Evolutionary conservation across 1,140 invertebrate species (phyloP).

Genomic region (Hylyphantes graminicola): DNA sequence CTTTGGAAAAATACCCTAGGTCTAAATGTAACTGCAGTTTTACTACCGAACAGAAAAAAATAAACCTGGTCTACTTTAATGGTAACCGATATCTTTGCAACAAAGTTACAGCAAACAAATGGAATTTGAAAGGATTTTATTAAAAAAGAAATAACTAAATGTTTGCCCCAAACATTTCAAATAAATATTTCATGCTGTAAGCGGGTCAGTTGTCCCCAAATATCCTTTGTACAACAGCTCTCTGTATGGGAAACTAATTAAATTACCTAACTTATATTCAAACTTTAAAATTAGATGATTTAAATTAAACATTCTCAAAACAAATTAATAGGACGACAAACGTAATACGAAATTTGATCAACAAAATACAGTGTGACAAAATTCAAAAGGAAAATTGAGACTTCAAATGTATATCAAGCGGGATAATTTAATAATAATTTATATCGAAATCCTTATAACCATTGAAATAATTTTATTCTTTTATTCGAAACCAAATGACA

Average conservation of each 20-base stretch:
- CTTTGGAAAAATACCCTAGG: constrained; percentile 19
- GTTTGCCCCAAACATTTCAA: neutral
- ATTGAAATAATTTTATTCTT: too few species aligned
- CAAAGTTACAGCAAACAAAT: neutral
- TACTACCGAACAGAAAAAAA: constrained; percentile 32
- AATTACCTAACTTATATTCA: neutral
- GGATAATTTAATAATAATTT: too few species aligned
- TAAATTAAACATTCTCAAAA: neutral
- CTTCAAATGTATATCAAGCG: too few species aligned
- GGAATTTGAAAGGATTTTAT: too few species aligned
- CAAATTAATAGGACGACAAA: neutral
- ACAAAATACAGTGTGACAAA: too few species aligned
- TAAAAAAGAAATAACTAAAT: neutral
- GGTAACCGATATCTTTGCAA: neutral
- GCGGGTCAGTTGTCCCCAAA: neutral
- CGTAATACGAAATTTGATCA: neutral
- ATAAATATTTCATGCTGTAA: neutral
- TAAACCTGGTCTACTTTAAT: neutral
- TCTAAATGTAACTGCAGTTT: constrained; percentile 35
- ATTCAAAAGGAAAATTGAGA: too few species aligned
- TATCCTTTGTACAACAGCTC: neutral
- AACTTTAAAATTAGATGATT: neutral
- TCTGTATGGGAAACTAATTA: neutral
- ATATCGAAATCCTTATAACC: too few species aligned
- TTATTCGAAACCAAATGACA: too few species aligned